Evolutionary conservation across 2,888 invertebrate species (phyloP).

Genomic region (Stratiomys singularior): DNA sequence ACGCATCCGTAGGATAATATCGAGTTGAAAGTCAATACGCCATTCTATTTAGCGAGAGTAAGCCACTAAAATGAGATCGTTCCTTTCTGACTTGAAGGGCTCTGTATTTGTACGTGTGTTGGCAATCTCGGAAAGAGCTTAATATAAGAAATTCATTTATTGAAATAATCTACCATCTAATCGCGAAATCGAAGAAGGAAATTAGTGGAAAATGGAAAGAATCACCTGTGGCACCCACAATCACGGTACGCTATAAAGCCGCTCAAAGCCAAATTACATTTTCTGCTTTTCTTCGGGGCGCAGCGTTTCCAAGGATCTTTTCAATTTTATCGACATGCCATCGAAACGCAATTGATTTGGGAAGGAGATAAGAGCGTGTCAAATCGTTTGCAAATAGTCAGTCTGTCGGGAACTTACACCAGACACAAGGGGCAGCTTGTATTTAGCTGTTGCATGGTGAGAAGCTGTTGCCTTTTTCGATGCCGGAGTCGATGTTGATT

Average conservation of each 20-base stretch:
- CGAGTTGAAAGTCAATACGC: no score
- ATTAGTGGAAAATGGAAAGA: constrained; percentile 36
- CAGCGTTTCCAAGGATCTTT: constrained; percentile 5
- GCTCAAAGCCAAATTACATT: constrained; percentile 25
- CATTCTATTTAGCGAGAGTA: no score
- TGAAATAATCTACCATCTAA: constrained; percentile 7
- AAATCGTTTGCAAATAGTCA: constrained; percentile 38
- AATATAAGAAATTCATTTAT: background rate
- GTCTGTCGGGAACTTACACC: constrained; percentile 6
- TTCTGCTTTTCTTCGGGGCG: background rate
- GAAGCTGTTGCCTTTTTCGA: background rate
- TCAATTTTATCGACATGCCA: constrained; percentile 18
- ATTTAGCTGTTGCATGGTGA: background rate
- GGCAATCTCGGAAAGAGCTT: background rate
- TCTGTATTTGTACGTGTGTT: no score
- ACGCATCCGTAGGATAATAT: no score
- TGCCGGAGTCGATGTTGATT: constrained; percentile 16
- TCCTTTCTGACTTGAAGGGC: no score
- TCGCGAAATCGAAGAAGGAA: constrained; percentile 7
- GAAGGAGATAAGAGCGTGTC: constrained; percentile 19
- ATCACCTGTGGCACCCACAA: constrained; percentile 35
- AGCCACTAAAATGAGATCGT: no score
- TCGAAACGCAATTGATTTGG: constrained; percentile 30
- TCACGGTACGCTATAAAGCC: background rate
- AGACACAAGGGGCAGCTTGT: background rate